Evolutionary conservation across 1,140 invertebrate species (phyloP), one percentile per base, ranked within the genome.

Genomic region (Drosophila persimilis): DNA sequence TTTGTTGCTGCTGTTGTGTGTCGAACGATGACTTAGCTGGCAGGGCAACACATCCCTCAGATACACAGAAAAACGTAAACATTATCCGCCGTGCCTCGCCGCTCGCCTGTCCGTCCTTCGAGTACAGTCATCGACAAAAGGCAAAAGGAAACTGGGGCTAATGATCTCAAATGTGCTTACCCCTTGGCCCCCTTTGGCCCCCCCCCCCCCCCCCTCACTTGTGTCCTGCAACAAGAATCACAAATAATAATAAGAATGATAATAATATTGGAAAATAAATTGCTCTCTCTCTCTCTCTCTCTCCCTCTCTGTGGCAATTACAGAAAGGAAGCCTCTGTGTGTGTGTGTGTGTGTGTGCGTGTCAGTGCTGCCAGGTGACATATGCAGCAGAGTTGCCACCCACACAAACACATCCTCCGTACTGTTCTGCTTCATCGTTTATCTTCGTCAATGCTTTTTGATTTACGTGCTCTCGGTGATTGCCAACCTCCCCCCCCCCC

Each of bases 381-480:
- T 46, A 56, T 29, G 51, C 59, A 7, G 39, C 29, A 54, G 26
- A 55, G n/a, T 39, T 29, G 44, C 41, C 39, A 39, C 31, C 22
- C 41, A 15, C 17, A 24, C 39, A 9, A 13, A 24, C 39, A 43
- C 11, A 17, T 41, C 17, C 52, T 45, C 24, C 2, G 20, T 20
- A 15, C 15, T 26, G 20, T 26, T 17, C 29, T 20, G 17, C 39
- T 59, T 48, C 45, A 46, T 77, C 74, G 73, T 77, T 77, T 77
- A 69, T 79, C 77, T 80, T 79, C 70, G 77, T 79, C 77, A 79
- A 74, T 69, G 64, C 24, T 53, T 79, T 77, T 75, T 80, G 77
- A 80, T 80, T 80, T 80, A 80, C 77, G 77, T 80, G 76, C 77
- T 59, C 77, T 59, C 45, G 62, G 76, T 61, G 76, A 80, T 79